A percentile compares a stretch with the other conserved stretches of the same genome.
phyloP scores from a whole-genome alignment of 2,113 vertebrate species.

The Chitala chitala region DNA sequence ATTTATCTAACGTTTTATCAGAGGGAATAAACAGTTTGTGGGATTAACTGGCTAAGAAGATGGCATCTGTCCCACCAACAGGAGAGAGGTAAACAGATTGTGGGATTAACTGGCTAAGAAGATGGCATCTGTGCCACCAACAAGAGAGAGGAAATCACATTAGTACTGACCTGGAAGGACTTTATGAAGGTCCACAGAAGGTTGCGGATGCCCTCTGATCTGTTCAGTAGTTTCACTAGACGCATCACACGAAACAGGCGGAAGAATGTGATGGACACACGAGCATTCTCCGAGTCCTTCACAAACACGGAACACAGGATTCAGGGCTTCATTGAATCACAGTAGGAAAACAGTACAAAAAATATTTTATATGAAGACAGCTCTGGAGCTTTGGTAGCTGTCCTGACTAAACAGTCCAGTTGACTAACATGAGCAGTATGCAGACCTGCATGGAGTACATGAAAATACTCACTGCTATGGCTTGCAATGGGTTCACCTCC shows the following conservation, averaged over 20 bases:
- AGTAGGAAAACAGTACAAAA: neutral
- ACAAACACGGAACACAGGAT: neutral
- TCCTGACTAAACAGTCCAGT: too few relatives aligned
- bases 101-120: neutral
- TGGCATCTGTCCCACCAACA: neutral
- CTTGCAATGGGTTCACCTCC: constrained; percentile 61
- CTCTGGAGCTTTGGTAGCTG: neutral
- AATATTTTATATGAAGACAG: neutral
- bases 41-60: neutral
- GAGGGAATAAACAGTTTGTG: neutral
- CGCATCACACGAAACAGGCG: constrained; percentile 88
- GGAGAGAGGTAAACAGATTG: neutral
- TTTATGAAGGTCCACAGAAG: constrained; percentile 95
- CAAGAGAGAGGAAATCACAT: neutral
- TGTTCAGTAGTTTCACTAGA: constrained; percentile 82
- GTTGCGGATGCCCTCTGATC: constrained; percentile 83
- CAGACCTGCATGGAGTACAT: too few relatives aligned
- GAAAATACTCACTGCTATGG: constrained; percentile 55
- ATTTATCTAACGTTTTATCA: neutral
- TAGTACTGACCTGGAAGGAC: constrained; percentile 74
- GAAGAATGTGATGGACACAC: constrained; percentile 89
- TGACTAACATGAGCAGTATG: too few relatives aligned
- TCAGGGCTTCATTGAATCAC: neutral
- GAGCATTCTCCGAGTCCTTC: constrained; percentile 76
- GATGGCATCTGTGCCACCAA: neutral